Base-by-base conservation (phyloP, 2,797 vertebrate species). In the Selene dorsalis region DNA sequence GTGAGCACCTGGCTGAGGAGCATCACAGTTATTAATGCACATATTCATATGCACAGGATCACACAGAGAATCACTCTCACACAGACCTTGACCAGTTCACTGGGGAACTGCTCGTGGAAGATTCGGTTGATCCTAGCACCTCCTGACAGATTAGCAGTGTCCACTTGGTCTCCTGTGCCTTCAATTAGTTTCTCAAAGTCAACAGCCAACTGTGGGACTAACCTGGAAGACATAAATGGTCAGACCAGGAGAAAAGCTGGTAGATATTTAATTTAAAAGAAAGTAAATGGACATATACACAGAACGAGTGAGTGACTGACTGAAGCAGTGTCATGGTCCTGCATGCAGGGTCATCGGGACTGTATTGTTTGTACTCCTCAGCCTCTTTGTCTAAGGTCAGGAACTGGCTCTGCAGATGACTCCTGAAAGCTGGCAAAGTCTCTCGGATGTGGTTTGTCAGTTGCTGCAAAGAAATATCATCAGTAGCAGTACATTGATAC, bases 401-500 rank as follows among this genome's bases (percentile, higher is more conserved):
- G 73, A 97, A 85, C 73, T 97, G 95, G 41, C 88, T 89, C 91
- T 97, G 96, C 4, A 98, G 94, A 69, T 94, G 95, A 91, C 91
- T 95, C 69, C 95, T 93, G 90, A 97, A 96, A 62, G 90, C 94
- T 53, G 96, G 96, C 77, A 97, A 87, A 0, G 94, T 96, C 48
- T 97, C 96, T 59, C 96, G 94, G 84, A 98, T 98, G 90, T 98
- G 97, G 89, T 97, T 97, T 84, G 96, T 98, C 84, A 98, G 95
- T 96, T 97, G 97, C 97, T 96, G 87, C 50, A 77, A 77, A 89
- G 45, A 92, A 82, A 85, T 4, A 78, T 13, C 0, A 45, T 73
- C 17, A 72, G 16, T 63, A 48, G 43, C 9, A 69, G 22, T 3
- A 24, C 2, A 38, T 28, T 63, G 3, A 62, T 24, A 68, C 16